Evolutionary conservation across 2,797 vertebrate genomes (phyloP).

Genomic region (Ceryle rudis): DNA sequence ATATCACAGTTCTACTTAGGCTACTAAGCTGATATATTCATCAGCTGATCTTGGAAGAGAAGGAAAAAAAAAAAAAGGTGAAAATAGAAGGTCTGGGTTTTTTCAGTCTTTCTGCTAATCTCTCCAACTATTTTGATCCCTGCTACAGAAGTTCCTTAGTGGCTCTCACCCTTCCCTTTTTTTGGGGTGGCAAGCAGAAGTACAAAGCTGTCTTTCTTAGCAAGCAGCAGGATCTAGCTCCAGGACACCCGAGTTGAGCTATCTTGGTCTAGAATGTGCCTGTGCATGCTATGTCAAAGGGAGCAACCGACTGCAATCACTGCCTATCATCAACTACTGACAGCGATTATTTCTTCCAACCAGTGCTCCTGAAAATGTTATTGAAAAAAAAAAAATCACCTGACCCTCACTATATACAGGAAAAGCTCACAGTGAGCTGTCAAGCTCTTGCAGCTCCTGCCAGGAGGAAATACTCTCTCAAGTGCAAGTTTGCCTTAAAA

Average conservation of each 20-base stretch:
- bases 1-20: neutral
- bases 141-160: neutral
- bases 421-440: neutral
- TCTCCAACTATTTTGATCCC: neutral
- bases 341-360: neutral
- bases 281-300: accelerated
- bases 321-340: neutral
- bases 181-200: neutral
- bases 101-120: constrained; percentile 14
- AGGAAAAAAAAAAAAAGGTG: neutral
- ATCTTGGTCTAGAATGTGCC: neutral
- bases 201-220: neutral
- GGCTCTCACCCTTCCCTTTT: neutral
- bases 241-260: accelerated
- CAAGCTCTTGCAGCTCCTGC: neutral
- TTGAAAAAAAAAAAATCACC: neutral
- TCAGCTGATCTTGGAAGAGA: neutral
- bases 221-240: neutral
- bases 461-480: neutral
- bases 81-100: neutral
- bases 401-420: neutral
- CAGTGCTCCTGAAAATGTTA: neutral
- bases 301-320: neutral
- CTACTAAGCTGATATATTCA: neutral
- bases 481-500: neutral